These are phyloP conservation scores for Akabosia matsudoensis DNA, from an alignment of 1,140 invertebrate species.

Conservation along the genomic window DNA sequence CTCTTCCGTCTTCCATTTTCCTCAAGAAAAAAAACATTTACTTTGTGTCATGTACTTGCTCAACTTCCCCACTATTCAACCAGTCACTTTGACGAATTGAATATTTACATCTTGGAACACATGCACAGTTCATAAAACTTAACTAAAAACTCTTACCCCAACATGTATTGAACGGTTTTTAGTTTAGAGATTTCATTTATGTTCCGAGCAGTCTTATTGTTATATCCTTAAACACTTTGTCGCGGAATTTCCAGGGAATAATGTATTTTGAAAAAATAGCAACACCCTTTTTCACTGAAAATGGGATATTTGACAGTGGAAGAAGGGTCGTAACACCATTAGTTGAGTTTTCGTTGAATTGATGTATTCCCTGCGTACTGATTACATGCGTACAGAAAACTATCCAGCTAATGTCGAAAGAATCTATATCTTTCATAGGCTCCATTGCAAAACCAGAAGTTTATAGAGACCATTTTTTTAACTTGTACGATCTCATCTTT, in stretches of 20 bases:
- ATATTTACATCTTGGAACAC: not conserved
- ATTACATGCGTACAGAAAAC: not conserved
- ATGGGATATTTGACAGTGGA: not conserved
- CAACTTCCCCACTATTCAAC: not conserved
- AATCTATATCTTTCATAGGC: not conserved
- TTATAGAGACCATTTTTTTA: not conserved
- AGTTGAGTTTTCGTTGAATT: not conserved
- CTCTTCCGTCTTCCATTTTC: not conserved
- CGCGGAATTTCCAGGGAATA: too few species aligned
- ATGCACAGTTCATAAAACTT: not conserved
- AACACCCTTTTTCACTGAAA: not conserved
- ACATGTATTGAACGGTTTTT: not conserved
- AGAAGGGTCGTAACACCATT: constrained; percentile 18
- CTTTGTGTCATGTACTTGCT: not conserved
- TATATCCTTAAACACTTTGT: too few species aligned
- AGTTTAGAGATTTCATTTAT: too few species aligned
- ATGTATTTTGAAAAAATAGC: not conserved
- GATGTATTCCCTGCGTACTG: constrained; percentile 8
- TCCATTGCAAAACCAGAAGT: not conserved
- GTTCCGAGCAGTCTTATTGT: too few species aligned
- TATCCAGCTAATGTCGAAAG: too few species aligned
- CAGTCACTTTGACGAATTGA: not conserved
- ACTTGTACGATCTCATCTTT: not conserved
- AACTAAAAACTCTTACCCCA: not conserved
- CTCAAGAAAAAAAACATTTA: constrained; percentile 3